Evolutionary conservation across 2,888 invertebrate species (phyloP).

Genomic region (Cinara cedri): DNA sequence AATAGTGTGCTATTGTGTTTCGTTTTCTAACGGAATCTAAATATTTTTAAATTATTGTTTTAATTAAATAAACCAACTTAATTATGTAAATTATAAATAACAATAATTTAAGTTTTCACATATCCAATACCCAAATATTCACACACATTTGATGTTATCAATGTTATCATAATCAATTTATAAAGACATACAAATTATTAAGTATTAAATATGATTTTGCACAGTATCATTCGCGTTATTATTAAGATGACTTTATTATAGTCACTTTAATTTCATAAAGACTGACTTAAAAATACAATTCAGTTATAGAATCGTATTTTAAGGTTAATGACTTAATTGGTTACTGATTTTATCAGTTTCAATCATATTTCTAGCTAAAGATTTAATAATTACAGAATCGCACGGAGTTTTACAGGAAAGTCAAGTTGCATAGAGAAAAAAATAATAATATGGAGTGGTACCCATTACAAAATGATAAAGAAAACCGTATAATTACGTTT

Average conservation of each 20-base stretch:
- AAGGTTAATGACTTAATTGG: neutral
- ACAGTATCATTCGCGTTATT: neutral
- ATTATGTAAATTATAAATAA: neutral
- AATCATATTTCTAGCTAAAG: neutral
- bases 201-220: neutral
- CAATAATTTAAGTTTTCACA: neutral
- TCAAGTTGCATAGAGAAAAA: too few relatives aligned
- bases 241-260: neutral
- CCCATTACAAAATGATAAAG: too few relatives aligned
- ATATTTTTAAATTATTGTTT: neutral
- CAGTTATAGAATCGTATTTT: too few relatives aligned
- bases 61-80: neutral
- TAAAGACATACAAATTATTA: neutral
- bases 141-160: neutral
- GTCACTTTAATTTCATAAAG: neutral
- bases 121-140: neutral
- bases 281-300: neutral
- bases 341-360: neutral
- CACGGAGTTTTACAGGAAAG: too few relatives aligned
- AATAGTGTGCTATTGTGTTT: too few relatives aligned
- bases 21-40: too few relatives aligned
- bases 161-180: neutral
- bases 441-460: too few relatives aligned
- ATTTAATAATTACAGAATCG: neutral
- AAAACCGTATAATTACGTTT: too few relatives aligned